Percentiles rank a stretch among this genome's conserved stretches.
phyloP scores from a whole-genome alignment of 2,888 invertebrate genomes.

The Morpho achilles region DNA sequence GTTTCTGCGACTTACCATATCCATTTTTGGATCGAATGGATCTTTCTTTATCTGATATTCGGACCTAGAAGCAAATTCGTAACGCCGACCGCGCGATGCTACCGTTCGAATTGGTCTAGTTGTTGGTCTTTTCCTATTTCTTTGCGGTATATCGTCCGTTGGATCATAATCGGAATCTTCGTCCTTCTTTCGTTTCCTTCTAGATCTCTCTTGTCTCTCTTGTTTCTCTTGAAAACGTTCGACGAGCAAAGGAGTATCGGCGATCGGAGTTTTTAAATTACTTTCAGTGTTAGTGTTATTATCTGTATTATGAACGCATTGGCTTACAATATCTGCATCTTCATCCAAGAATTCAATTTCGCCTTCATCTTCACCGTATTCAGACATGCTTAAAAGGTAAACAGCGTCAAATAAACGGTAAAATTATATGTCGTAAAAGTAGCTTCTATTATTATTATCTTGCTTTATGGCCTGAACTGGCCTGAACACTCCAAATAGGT shows the following conservation, averaged over 20 bases:
- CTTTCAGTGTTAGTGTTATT: background rate
- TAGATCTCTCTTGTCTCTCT: constrained; percentile 12
- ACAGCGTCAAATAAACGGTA: no score
- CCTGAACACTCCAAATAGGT: no score
- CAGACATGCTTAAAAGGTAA: constrained; percentile 36
- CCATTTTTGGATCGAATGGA: constrained; percentile 23
- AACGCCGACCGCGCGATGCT: constrained; percentile 8
- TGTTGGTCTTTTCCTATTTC: constrained; percentile 29
- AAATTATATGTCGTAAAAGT: no score
- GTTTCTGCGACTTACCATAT: constrained; percentile 34
- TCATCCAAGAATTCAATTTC: constrained; percentile 72
- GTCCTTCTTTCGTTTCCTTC: constrained; percentile 35
- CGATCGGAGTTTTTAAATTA: constrained; percentile 14
- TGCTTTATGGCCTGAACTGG: no score
- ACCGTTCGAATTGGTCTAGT: constrained; percentile 9
- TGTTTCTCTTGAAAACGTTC: constrained; percentile 36
- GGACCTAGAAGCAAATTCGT: constrained; percentile 13
- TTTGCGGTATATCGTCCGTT: constrained; percentile 36
- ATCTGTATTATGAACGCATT: constrained; percentile 48
- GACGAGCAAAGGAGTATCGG: constrained; percentile 37
- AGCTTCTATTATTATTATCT: no score
- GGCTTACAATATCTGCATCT: constrained; percentile 65
- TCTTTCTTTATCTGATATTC: constrained; percentile 9
- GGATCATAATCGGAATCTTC: constrained; percentile 66
- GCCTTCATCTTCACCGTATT: constrained; percentile 38